phyloP scores from a whole-genome alignment of 2,888 invertebrate species.

The Sceliomorpha sp. region DNA sequence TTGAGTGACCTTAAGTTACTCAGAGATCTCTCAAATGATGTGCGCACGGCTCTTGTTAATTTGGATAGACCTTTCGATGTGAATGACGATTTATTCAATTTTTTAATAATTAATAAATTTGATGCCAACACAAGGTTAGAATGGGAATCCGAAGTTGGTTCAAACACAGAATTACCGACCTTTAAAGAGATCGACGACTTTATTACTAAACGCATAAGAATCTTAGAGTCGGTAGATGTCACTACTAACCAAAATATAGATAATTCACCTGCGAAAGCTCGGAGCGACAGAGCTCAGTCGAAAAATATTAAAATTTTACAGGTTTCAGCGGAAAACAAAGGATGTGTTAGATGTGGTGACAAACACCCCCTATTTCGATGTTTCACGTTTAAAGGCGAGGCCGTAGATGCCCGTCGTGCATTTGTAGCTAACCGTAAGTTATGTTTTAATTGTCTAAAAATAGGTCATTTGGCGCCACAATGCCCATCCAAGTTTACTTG shows the following conservation, averaged over 20 bases:
- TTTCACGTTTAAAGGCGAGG: background rate
- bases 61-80: constrained; percentile 1
- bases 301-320: background rate
- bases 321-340: background rate
- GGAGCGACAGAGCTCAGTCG: background rate
- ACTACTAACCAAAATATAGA: too few species aligned
- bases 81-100: constrained; percentile 9
- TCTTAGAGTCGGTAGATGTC: constrained; percentile 3
- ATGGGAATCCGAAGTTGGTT: background rate
- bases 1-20: background rate
- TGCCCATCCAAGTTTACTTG: background rate
- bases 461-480: background rate
- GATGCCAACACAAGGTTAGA: background rate
- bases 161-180: background rate
- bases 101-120: constrained; percentile 1
- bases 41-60: background rate
- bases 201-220: background rate
- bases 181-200: constrained; percentile 2
- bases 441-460: constrained; percentile 6
- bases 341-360: background rate
- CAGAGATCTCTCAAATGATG: background rate
- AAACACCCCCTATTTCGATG: background rate
- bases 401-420: background rate
- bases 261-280: background rate
- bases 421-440: background rate